These are phyloP conservation scores for Chloroceryle aenea DNA, from an alignment of 2,113 vertebrate genomes.

Conservation along the genomic window DNA sequence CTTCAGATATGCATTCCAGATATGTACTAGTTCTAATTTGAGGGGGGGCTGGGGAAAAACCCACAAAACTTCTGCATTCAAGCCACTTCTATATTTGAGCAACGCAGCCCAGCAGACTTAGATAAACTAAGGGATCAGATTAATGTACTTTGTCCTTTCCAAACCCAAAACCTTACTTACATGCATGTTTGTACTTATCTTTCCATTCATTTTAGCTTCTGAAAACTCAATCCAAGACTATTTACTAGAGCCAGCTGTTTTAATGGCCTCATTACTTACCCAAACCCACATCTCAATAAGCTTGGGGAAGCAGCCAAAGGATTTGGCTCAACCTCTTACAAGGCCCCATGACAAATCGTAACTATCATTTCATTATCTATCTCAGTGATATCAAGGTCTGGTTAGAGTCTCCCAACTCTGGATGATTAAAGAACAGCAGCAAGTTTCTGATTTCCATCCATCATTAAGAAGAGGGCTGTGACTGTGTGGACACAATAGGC, in stretches of 20 bases:
- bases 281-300: conserved; percentile 31
- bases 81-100: neutral
- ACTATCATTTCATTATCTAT: conserved; percentile 31
- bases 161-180: neutral
- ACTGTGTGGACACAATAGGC: neutral
- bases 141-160: neutral
- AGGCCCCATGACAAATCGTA: conserved; percentile 27
- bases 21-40: neutral
- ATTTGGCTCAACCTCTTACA: conserved; percentile 36
- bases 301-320: conserved; percentile 40
- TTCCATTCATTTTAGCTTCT: neutral
- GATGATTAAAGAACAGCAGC: neutral
- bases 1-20: neutral
- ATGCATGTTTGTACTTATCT: conserved; percentile 13
- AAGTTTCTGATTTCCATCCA: neutral
- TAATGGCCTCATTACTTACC: conserved; percentile 52
- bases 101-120: neutral
- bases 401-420: neutral
- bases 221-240: conserved; percentile 11
- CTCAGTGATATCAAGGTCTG: neutral
- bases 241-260: conserved; percentile 38
- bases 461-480: neutral
- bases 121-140: conserved; percentile 1
- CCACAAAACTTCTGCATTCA: neutral
- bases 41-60: no score